Evolutionary conservation across 2,888 invertebrate genomes (phyloP).

Genomic region (Hyles lineata): DNA sequence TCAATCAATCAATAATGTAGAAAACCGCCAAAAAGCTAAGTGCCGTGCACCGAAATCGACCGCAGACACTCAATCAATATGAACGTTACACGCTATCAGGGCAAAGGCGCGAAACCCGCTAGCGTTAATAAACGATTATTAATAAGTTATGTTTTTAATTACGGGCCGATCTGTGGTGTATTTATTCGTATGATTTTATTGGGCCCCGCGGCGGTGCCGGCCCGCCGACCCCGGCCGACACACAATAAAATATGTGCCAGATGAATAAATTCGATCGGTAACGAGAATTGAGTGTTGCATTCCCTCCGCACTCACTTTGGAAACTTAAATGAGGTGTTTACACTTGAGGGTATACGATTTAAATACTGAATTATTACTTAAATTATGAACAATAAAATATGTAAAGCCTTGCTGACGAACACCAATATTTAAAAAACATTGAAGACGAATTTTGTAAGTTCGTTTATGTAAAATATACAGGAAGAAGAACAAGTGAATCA

Average conservation of each 20-base stretch:
- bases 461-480: too few relatives aligned
- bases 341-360: constrained; percentile 14
- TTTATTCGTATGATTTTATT: constrained; percentile 84
- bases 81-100: constrained; percentile 6
- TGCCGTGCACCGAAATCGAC: background rate
- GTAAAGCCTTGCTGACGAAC: too few relatives aligned
- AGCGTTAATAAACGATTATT: constrained; percentile 82
- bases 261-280: constrained; percentile 82
- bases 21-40: background rate
- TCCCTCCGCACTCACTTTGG: constrained; percentile 55
- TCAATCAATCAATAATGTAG: background rate
- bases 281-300: constrained; percentile 77
- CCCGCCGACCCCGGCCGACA: constrained; percentile 56
- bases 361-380: background rate
- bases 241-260: constrained; percentile 76
- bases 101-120: constrained; percentile 76
- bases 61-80: constrained; percentile 1
- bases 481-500: too few relatives aligned
- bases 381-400: background rate
- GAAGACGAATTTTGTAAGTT: too few relatives aligned
- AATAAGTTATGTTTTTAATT: constrained; percentile 85
- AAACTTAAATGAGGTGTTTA: constrained; percentile 53
- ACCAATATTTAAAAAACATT: too few relatives aligned
- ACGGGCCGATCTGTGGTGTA: constrained; percentile 75
- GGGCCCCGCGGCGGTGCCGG: constrained; percentile 75